These are phyloP conservation scores for Antheraea mylitta DNA, from an alignment of 1,140 invertebrate genomes.

Conservation along the genomic window DNA sequence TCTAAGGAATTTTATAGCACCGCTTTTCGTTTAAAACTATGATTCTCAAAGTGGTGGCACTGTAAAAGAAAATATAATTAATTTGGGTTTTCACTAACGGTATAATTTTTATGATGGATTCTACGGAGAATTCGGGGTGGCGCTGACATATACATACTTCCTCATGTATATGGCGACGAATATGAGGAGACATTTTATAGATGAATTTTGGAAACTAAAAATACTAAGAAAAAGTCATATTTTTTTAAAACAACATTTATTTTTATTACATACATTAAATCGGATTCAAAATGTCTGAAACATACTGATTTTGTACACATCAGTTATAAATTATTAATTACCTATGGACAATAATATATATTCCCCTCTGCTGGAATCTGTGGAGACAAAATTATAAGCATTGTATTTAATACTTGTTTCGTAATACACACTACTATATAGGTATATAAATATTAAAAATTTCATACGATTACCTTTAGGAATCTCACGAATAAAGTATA, in stretches of 20 bases:
- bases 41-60: too few relatives aligned
- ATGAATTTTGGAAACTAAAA: not conserved
- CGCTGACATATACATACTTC: too few relatives aligned
- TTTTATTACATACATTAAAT: conserved; percentile 77
- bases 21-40: too few relatives aligned
- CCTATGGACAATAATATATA: conserved; percentile 72
- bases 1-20: too few relatives aligned
- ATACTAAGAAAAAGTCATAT: conserved; percentile 14
- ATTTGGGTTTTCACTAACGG: too few relatives aligned
- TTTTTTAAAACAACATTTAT: conserved; percentile 77
- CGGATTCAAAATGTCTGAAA: conserved; percentile 77
- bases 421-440: conserved; percentile 73
- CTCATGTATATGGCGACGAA: too few relatives aligned
- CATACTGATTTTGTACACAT: conserved; percentile 76
- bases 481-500: conserved; percentile 74
- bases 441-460: conserved; percentile 75
- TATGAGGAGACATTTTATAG: not conserved
- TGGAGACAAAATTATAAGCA: conserved; percentile 67
- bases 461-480: conserved; percentile 66
- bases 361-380: conserved; percentile 52
- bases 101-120: too few relatives aligned
- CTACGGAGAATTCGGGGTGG: too few relatives aligned
- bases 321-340: conserved; percentile 62
- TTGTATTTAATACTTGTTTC: conserved; percentile 58
- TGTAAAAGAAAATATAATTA: too few relatives aligned